These are phyloP conservation scores for Neoseiulus cucumeris DNA, from an alignment of 1,140 invertebrate species.

Conservation along the genomic window DNA sequence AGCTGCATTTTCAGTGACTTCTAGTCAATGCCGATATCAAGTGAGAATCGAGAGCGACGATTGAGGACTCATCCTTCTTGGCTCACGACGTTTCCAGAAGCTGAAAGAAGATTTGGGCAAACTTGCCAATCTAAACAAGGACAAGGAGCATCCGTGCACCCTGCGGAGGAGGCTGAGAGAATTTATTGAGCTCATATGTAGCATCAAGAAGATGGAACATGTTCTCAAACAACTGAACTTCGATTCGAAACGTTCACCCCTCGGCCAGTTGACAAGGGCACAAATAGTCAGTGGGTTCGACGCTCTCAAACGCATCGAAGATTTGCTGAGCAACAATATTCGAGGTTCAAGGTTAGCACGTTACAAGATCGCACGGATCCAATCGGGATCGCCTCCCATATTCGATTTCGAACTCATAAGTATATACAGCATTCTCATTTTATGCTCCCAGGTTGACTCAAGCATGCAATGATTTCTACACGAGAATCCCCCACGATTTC, in stretches of 20 bases:
- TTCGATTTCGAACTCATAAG: too few relatives aligned
- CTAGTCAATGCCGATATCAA: not conserved
- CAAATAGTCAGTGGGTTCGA: constrained; percentile 36
- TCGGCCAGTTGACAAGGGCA: constrained; percentile 34
- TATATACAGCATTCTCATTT: not conserved
- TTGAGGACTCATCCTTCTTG: not conserved
- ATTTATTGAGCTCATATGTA: constrained; percentile 36
- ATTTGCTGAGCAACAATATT: constrained; percentile 22
- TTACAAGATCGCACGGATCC: not conserved
- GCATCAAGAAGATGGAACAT: constrained; percentile 36
- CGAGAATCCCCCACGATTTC: constrained; percentile 39
- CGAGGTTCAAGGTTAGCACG: constrained; percentile 16
- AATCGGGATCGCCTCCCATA: constrained; percentile 23
- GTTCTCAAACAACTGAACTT: constrained; percentile 32
- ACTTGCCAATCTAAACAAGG: constrained; percentile 16
- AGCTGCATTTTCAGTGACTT: not conserved
- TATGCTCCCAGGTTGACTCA: not conserved
- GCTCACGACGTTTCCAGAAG: not conserved
- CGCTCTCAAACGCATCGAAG: constrained; percentile 32
- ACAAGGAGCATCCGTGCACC: not conserved
- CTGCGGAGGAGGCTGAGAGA: constrained; percentile 30
- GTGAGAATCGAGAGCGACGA: not conserved
- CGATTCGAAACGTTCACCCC: constrained; percentile 25
- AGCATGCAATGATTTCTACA: constrained; percentile 38
- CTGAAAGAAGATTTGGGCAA: constrained; percentile 10